phyloP scores from a whole-genome alignment of 2,797 vertebrate species.

The Channa striata region DNA sequence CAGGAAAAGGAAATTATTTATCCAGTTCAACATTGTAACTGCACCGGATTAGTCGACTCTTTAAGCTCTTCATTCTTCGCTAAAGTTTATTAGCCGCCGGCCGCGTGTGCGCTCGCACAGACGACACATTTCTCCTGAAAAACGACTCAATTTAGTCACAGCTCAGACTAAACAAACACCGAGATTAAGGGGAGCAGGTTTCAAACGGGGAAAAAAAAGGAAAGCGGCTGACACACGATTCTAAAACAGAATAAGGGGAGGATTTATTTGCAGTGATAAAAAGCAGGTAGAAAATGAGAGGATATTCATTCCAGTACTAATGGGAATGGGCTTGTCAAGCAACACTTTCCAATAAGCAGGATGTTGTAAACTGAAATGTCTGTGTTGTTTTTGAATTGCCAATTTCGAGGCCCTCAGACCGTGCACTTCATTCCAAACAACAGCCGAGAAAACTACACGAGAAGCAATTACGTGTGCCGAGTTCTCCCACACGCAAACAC shows the following conservation, averaged over 20 bases:
- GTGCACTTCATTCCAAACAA: background rate
- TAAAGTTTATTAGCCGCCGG: background rate
- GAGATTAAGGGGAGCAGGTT: background rate
- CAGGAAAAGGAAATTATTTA: background rate
- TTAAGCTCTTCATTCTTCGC: background rate
- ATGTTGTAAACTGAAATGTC: background rate
- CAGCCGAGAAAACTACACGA: conserved; percentile 7
- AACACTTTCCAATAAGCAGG: conserved; percentile 1
- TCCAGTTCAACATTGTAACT: too few relatives aligned
- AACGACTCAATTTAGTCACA: background rate
- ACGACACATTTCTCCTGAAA: background rate
- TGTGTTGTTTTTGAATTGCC: conserved; percentile 19
- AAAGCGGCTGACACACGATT: conserved; percentile 1
- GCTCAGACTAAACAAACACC: background rate
- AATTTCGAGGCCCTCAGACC: background rate
- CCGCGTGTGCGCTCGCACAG: background rate
- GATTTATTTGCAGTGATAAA: conserved; percentile 3
- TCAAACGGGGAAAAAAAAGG: background rate
- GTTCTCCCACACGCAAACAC: conserved; percentile 4
- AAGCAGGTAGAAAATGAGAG: conserved; percentile 1
- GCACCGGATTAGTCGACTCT: background rate
- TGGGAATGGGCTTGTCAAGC: conserved; percentile 7
- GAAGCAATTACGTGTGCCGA: conserved; percentile 5
- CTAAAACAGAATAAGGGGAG: background rate
- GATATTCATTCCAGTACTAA: background rate